Conservation (phyloP, 1,140 invertebrate species). For the Zaprionus ghesquierei region DNA sequence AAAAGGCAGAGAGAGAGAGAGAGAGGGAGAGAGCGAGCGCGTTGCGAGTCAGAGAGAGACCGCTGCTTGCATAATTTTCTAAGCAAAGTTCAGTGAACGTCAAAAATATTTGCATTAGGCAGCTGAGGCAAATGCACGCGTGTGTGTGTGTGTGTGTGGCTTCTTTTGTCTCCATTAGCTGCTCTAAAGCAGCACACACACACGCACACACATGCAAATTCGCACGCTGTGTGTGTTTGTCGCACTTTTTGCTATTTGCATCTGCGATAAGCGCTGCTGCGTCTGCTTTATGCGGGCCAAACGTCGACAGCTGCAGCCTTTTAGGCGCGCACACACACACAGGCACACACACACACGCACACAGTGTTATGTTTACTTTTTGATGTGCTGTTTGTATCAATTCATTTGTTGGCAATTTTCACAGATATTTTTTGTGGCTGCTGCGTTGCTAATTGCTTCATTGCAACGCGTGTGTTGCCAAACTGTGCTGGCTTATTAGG, state of each 20-base stretch:
- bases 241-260: constrained; percentile 63
- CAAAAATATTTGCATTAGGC: constrained; percentile 78
- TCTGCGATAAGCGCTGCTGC: constrained; percentile 72
- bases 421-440: constrained; percentile 29
- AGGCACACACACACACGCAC: neutral
- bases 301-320: constrained; percentile 64
- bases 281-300: constrained; percentile 74
- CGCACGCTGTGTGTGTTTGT: constrained; percentile 46
- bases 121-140: constrained; percentile 35
- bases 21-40: neutral
- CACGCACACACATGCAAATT: constrained; percentile 8
- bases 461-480: constrained; percentile 66
- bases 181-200: constrained; percentile 34
- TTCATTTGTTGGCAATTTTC: constrained; percentile 54
- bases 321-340: constrained; percentile 46
- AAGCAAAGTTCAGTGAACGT: constrained; percentile 81
- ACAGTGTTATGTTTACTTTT: constrained; percentile 62
- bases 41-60: constrained; percentile 9
- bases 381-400: constrained; percentile 74
- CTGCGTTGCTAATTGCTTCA: constrained; percentile 74
- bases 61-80: constrained; percentile 74
- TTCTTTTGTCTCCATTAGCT: constrained; percentile 58
- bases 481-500: constrained; percentile 62
- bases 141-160: constrained; percentile 43
- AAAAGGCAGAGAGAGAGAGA: constrained; percentile 21